Conservation (phyloP, 2,888 invertebrate genomes). For the Hypomecis punctinalis region DNA sequence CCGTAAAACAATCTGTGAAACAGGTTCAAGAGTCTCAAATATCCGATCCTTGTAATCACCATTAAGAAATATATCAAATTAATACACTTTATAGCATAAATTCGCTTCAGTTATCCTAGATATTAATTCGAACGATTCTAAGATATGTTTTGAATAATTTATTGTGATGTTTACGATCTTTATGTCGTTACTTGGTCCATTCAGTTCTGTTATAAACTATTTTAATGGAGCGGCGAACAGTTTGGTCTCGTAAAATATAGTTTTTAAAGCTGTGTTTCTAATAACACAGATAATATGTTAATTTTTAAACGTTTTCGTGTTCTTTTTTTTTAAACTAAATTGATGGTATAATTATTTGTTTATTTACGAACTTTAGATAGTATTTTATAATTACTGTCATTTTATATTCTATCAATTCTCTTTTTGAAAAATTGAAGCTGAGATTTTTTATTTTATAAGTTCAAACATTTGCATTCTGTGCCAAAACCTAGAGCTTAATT, state of each 20-base stretch:
- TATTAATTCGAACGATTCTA: slow-evolving; percentile 28
- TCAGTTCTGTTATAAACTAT: slow-evolving; percentile 23
- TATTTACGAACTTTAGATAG: not conserved
- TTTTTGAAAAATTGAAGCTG: not conserved
- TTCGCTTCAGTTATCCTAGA: slow-evolving; percentile 28
- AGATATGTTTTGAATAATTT: slow-evolving; percentile 32
- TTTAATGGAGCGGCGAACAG: slow-evolving; percentile 24
- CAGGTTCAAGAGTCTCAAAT: slow-evolving; percentile 15
- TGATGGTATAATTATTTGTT: slow-evolving; percentile 2
- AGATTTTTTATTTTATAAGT: too few relatives aligned
- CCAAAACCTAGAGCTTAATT: too few relatives aligned
- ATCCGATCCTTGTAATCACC: slow-evolving; percentile 12
- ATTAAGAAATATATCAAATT: slow-evolving; percentile 17
- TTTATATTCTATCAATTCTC: not conserved
- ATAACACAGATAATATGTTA: slow-evolving; percentile 4
- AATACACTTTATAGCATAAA: slow-evolving; percentile 21
- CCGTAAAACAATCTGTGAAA: slow-evolving; percentile 21
- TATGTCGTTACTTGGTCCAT: slow-evolving; percentile 25
- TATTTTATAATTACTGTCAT: too few relatives aligned
- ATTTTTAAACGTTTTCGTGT: slow-evolving; percentile 11
- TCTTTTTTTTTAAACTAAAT: slow-evolving; percentile 11
- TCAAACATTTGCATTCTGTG: too few relatives aligned
- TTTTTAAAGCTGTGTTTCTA: slow-evolving; percentile 12
- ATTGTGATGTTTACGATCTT: slow-evolving; percentile 29
- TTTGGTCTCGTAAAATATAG: slow-evolving; percentile 21